Evolutionary conservation across 2,888 invertebrate genomes (phyloP), one percentile per base, ranked within the genome.

Genomic region (Trichopoda pennipes): DNA sequence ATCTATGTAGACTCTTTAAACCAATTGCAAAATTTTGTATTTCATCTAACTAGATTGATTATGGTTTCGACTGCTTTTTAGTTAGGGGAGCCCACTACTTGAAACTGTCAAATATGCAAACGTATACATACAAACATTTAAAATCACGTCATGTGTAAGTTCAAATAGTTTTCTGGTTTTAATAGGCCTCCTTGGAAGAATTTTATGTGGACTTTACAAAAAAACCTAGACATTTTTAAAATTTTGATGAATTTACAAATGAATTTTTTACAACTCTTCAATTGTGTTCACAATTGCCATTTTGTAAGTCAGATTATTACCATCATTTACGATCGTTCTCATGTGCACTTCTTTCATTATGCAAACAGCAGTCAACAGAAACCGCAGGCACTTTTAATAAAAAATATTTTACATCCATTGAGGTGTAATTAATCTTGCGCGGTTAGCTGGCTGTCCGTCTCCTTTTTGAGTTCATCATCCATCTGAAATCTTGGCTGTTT

Each of bases 351-450:
- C 6, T 2, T 6, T 9, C 42, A n/a, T 9, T 16, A 6, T 44
- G 16, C 12, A 44, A 16, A 1, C 16, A 44, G 6, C 42, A 44
- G 4, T 4, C 16, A 44, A 44, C 42, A 44, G 23, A 53, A 53
- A 21, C 23, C 19, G 17, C 19, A 38, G 58, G 10, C 35, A 53
- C 2, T 53, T 53, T 53, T 53, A 23, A 23, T 53, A 38, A 38
- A 1, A 21, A 21, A 60, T 60, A 63, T 47, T 89, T 88, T 88
- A 88, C 89, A 89, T 89, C 89, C 89, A 89, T 89, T 89, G 88
- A 85, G 80, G 85, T 87, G 88, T 87, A 89, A 89, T 89, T 88
- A 89, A 89, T 89, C 88, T 89, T 88, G 84, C 53, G 66, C 58
- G 64, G 64, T 64, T 63, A 28, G 61, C 35, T 64, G 56, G 69